phyloP scores from a whole-genome alignment of 92 coral and sea anemone genomes.

The Actinernus sp. region DNA sequence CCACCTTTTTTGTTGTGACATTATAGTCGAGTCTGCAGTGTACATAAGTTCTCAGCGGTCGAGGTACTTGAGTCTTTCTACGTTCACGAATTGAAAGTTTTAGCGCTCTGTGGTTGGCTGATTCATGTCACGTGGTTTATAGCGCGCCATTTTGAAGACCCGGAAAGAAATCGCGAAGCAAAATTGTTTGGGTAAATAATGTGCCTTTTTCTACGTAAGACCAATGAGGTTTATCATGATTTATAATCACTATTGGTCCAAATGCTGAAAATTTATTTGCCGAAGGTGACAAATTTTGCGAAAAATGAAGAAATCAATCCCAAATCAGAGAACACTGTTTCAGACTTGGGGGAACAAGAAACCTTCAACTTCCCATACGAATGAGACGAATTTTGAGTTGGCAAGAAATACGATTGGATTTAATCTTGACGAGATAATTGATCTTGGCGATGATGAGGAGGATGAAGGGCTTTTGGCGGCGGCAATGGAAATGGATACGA shows the following conservation, averaged over 20 bases:
- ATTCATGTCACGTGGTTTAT: slow-evolving; percentile 38
- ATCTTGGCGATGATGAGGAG: slow-evolving; percentile 80
- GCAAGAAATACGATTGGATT: slow-evolving; percentile 1
- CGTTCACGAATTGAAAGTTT: slow-evolving; percentile 17
- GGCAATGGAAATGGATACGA: slow-evolving; percentile 74
- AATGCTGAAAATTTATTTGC: background rate
- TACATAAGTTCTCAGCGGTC: too few relatives aligned
- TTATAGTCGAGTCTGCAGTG: slow-evolving; percentile 17
- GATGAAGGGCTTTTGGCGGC: slow-evolving; percentile 91
- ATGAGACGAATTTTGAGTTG: slow-evolving; percentile 7
- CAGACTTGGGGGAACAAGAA: slow-evolving; percentile 78
- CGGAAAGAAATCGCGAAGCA: slow-evolving; percentile 33
- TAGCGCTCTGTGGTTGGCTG: slow-evolving; percentile 57
- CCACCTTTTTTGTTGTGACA: slow-evolving; percentile 75
- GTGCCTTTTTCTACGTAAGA: too few relatives aligned
- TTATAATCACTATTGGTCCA: background rate
- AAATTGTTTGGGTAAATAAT: too few relatives aligned
- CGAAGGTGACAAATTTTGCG: background rate
- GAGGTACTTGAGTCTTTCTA: too few relatives aligned
- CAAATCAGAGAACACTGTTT: slow-evolving; percentile 80
- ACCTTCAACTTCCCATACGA: slow-evolving; percentile 1
- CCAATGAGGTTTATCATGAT: background rate
- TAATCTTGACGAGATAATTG: slow-evolving; percentile 50
- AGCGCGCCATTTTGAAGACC: slow-evolving; percentile 64
- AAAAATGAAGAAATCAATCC: slow-evolving; percentile 68